Evolutionary conservation across 2,797 vertebrate species (phyloP), one percentile per base, ranked within the genome.

Genomic region (Pipistrellus pygmaeus): DNA sequence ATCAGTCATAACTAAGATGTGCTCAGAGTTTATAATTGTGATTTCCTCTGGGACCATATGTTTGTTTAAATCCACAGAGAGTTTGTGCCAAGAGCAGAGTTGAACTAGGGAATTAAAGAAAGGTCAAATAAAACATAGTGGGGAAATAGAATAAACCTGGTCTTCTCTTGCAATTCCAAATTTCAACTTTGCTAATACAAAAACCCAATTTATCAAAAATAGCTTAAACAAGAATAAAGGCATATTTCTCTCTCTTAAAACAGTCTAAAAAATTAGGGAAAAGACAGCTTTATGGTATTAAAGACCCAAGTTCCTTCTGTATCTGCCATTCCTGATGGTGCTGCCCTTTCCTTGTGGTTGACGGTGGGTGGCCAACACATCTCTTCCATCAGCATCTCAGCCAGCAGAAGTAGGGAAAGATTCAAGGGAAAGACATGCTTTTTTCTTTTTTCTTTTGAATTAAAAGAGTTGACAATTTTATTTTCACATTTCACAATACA

Each of bases 371-470:
- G 18, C 27, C 38, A 51, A 51, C 41, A 41, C 18, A 35, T 85
- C 25, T 82, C 13, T 8, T 71, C 6, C 13, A 44, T 46, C 8
- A 71, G 18, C 18, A 89, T 66, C 51, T 86, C 32, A 51, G 17
- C 14, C 86, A 92, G 48, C 9, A 78, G 55, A 73, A 86, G 46
- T 5, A 11, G 64, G 7, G 30, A 60, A 41, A 46, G 30, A 1
- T 21, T 51, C 75, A 89, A 66, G 25, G 14, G 13, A 92, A 78
- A 85, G 8, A 68, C 10, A 57, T 66, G 44, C 2, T 35, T 85
- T 85, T 82, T 89, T 5, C 27, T 96, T 89, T 46, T 57, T 11
- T 62, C 95, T 90, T 46, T 62, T 27, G 27, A 62, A 30, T 62
- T 30, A 30, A 30, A 62, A 62, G 12, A 30, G 60, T 30, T 62